These are phyloP conservation scores for Apis mellifera DNA, from an alignment of 1,140 invertebrate genomes.

Conservation along the genomic window DNA sequence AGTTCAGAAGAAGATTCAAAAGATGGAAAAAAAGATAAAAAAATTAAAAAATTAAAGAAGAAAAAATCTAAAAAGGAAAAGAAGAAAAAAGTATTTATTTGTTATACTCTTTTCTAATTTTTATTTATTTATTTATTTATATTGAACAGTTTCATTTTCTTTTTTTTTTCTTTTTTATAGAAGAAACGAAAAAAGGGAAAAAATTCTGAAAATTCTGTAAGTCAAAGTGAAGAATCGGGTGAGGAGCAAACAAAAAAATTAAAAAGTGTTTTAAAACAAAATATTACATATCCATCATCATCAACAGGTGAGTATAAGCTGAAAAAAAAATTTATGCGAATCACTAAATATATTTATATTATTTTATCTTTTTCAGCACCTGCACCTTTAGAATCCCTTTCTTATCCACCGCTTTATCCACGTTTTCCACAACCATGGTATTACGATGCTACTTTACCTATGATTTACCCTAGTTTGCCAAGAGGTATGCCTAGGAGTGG, in stretches of 20 bases:
- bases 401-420: conserved; percentile 67
- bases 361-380: not conserved
- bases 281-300: conserved; percentile 53
- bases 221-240: conserved; percentile 62
- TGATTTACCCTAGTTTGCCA: conserved; percentile 70
- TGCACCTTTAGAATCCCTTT: conserved; percentile 26
- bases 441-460: conserved; percentile 71
- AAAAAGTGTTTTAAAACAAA: conserved; percentile 69
- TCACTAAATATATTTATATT: not conserved
- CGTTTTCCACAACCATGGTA: conserved; percentile 76
- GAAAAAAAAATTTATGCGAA: not conserved
- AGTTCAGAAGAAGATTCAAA: conserved; percentile 69
- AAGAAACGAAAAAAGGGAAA: conserved; percentile 73
- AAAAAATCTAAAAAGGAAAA: conserved; percentile 74
- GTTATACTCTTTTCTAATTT: not conserved
- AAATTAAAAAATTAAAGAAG: conserved; percentile 71
- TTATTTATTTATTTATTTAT: not conserved
- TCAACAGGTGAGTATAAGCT: conserved; percentile 59
- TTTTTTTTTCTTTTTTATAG: conserved; percentile 36
- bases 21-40: conserved; percentile 72
- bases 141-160: conserved; percentile 19
- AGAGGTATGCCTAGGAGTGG: conserved; percentile 52
- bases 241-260: conserved; percentile 71
- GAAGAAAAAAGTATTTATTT: conserved; percentile 71
- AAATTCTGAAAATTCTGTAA: conserved; percentile 57